Percentiles rank a stretch among this genome's conserved stretches.
Evolutionary conservation across 2,888 invertebrate genomes (phyloP).

Genomic region (Eucriotettix oculatus): DNA sequence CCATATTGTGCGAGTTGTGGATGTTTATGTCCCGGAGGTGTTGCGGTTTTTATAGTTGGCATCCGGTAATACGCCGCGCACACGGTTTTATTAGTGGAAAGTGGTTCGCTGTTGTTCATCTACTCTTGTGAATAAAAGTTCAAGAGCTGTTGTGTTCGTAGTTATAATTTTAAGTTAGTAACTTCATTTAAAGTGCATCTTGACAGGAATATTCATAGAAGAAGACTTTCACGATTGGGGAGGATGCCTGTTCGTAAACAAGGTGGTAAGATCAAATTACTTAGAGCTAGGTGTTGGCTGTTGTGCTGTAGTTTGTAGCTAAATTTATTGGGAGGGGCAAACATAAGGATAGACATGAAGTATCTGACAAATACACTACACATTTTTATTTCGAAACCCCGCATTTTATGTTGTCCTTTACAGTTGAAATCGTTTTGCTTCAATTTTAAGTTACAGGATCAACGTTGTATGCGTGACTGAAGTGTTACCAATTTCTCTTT

Average conservation of each 20-base stretch:
- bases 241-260: constrained; percentile 60
- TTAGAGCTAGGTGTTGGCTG: constrained; percentile 15
- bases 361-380: no score
- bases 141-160: constrained; percentile 1
- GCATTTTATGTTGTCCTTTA: no score
- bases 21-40: constrained; percentile 12
- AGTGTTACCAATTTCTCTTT: no score
- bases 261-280: constrained; percentile 36
- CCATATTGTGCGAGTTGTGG: constrained; percentile 12
- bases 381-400: no score
- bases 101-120: background rate
- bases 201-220: background rate
- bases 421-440: no score
- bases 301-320: background rate
- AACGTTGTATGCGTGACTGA: no score
- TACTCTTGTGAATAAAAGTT: background rate
- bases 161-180: background rate
- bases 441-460: no score
- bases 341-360: no score
- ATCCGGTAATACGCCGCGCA: background rate
- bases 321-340: no score
- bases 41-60: constrained; percentile 5
- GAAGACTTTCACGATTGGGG: constrained; percentile 3
- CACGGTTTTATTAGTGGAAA: background rate
- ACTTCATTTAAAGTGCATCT: background rate